These are phyloP conservation scores for Crossaster papposus DNA, from an alignment of 53 echinoderm and acorn worm species.

Conservation along the genomic window DNA sequence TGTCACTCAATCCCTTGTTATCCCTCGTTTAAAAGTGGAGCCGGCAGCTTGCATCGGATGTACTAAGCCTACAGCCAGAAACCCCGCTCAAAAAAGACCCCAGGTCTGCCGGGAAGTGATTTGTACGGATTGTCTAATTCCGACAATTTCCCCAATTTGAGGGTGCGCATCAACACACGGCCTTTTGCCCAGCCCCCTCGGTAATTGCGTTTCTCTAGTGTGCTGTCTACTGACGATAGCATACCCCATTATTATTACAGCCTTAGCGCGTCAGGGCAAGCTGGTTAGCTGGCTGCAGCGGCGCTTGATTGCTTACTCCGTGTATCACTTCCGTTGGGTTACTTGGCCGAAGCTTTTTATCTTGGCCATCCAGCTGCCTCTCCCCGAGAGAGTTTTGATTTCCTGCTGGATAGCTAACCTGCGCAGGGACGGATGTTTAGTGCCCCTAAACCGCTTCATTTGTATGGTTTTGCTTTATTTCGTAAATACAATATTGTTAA, in stretches of 20 bases:
- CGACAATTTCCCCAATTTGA: conserved; percentile 61
- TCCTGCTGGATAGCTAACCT: conserved; percentile 33
- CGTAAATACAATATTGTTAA: background rate
- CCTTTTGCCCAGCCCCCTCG: background rate
- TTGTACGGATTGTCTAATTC: conserved; percentile 62
- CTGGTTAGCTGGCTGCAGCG: background rate
- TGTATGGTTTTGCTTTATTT: background rate
- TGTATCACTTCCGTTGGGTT: conserved; percentile 45
- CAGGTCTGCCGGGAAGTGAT: conserved; percentile 47
- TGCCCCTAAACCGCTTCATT: background rate
- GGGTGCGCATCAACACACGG: conserved; percentile 34
- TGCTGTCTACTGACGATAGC: background rate
- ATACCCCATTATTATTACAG: background rate
- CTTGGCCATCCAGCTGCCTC: conserved; percentile 32
- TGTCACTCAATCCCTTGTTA: conserved; percentile 49
- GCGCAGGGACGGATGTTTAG: conserved; percentile 44
- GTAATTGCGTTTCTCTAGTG: background rate
- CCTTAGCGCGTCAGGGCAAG: background rate
- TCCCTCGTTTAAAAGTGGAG: conserved; percentile 44
- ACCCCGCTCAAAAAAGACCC: conserved; percentile 18
- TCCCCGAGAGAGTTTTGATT: conserved; percentile 39
- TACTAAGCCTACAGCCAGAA: conserved; percentile 45
- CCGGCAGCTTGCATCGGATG: conserved; percentile 55
- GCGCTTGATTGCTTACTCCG: conserved; percentile 33
- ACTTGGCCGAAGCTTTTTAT: conserved; percentile 47